These are phyloP conservation scores for Amazona ochrocephala DNA, from an alignment of 2,797 vertebrate genomes.

Conservation along the genomic window DNA sequence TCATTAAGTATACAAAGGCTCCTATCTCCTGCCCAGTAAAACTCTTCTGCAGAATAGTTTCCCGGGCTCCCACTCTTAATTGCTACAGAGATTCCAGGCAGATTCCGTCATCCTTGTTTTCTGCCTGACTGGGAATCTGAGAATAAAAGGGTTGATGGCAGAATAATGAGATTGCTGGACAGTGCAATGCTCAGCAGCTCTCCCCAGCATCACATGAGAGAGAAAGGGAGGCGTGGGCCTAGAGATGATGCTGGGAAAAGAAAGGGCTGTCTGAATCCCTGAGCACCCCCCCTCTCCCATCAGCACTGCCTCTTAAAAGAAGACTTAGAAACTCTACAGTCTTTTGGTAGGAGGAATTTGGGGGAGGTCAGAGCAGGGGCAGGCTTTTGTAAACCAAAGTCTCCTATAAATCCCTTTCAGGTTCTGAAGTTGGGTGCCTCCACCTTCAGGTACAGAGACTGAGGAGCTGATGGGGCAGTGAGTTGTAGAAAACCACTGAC, in stretches of 20 bases:
- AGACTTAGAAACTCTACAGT: not conserved
- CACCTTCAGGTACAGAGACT: not conserved
- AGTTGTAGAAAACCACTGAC: not conserved
- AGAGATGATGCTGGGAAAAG: constrained; percentile 39
- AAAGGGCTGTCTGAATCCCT: constrained; percentile 19
- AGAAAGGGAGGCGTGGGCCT: not conserved
- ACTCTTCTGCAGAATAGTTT: constrained; percentile 2
- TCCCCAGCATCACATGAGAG: constrained; percentile 63
- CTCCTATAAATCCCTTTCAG: constrained; percentile 13
- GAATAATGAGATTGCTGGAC: constrained; percentile 70
- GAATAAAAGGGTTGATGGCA: constrained; percentile 79
- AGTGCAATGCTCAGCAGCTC: constrained; percentile 77
- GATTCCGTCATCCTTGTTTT: constrained; percentile 82
- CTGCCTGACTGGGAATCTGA: constrained; percentile 79
- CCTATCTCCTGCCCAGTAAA: constrained; percentile 13
- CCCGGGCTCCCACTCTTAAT: constrained; percentile 68
- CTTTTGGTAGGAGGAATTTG: constrained; percentile 11
- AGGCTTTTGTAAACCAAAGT: constrained; percentile 31
- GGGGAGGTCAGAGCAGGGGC: constrained; percentile 46
- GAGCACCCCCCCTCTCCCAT: not conserved
- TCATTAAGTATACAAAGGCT: constrained; percentile 59
- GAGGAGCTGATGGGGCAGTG: not conserved
- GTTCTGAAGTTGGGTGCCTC: not conserved
- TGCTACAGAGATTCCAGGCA: constrained; percentile 62
- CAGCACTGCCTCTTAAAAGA: constrained; percentile 32